Base-by-base conservation (phyloP, 2,888 invertebrate genomes). In the Xanthia togata region DNA sequence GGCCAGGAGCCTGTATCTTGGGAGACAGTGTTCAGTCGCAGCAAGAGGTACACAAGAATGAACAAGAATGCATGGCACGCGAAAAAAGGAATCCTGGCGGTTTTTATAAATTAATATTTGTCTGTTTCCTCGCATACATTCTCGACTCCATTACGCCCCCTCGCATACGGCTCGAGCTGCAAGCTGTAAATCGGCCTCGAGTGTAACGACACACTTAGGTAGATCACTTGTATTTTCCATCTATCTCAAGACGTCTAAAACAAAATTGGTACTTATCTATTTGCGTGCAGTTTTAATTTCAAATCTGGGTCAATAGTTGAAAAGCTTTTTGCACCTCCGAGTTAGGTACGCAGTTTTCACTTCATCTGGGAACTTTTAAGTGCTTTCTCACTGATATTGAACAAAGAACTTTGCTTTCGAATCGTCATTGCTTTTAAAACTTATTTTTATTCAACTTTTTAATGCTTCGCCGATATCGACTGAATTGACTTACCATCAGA, bases 361-460 rank as follows among this genome's bases (percentile, higher is more conserved):
- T 73, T 76, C 68, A 78, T 78, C 82, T 84, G 47, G 57, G 17
- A 86, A 86, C 76, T 84, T 86, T 78, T 79, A 73, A 86, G 85
- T 74, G 76, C 73, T 82, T 86, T 82, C 68, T 59, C 57, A 62
- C 72, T 78, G 74, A 79, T 79, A 83, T 85, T 73, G 80, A 84
- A 86, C 79, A 82, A 73, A 74, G 44, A 86, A 76, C 64, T 79
- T 83, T 72, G 69, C 76, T 74, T 86, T 76, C 62, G 73, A 84
- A 79, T 76, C 74, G 76, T 67, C 60, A 79, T 84, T 76, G 74
- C 79, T 82, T 78, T 79, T 77, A 59, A 83, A 83, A 83, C 74
- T 83, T 81, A 63, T 81, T 77, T 83, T 76, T 69, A 55, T 69
- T 71, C 69, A 63, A 78, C 59, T 74, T 77, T 78, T 83, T 81